Conservation (phyloP, 2,113 vertebrate species). For the Pelecanoides urinatrix region DNA sequence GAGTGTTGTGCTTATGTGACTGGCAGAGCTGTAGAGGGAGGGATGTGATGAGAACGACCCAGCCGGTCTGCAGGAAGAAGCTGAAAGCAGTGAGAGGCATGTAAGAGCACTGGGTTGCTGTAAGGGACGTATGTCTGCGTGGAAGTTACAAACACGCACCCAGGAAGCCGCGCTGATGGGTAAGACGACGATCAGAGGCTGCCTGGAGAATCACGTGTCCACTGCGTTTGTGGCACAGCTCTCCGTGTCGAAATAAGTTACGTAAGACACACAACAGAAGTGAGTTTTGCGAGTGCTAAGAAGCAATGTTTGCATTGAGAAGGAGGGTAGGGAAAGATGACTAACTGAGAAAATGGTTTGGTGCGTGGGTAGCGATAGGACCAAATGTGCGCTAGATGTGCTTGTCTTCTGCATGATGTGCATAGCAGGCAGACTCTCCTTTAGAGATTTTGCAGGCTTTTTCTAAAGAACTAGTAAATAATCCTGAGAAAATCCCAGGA, state of each 20-base stretch:
- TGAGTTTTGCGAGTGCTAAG: neutral
- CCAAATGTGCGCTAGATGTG: neutral
- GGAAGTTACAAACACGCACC: neutral
- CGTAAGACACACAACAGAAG: neutral
- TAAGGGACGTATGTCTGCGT: rapidly evolving
- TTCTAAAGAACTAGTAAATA: neutral
- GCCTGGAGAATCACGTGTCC: neutral
- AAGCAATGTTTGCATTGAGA: neutral
- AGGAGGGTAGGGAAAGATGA: neutral
- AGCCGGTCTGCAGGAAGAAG: neutral
- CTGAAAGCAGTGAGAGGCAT: neutral
- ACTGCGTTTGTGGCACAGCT: neutral
- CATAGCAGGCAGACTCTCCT: neutral
- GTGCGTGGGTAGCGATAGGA: neutral
- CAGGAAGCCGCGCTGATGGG: rapidly evolving
- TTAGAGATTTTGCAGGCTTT: neutral
- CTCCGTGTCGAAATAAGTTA: neutral
- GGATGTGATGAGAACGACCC: neutral
- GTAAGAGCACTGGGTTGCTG: neutral
- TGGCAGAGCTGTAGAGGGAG: neutral
- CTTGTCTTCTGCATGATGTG: neutral
- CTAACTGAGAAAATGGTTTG: neutral
- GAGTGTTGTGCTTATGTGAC: neutral
- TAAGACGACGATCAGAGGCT: neutral
- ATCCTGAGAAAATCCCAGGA: neutral